Evolutionary conservation across 2,888 invertebrate species (phyloP).

Genomic region (Amiota minor): DNA sequence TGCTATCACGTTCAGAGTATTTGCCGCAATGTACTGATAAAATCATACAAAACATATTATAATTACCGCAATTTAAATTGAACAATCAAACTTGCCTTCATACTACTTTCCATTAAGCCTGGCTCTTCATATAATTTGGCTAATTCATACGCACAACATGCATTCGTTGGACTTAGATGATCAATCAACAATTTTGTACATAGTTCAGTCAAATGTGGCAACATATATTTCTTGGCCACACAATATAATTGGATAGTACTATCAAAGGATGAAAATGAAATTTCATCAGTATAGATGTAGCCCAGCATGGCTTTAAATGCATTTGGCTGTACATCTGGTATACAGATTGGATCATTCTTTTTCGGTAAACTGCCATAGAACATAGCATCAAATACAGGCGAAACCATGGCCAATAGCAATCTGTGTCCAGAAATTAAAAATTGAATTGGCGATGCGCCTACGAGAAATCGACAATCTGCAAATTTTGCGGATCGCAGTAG

Average conservation of each 20-base stretch:
- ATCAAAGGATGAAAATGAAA: slow-evolving; percentile 86
- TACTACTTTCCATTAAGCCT: slow-evolving; percentile 85
- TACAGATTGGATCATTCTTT: slow-evolving; percentile 83
- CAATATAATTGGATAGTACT: slow-evolving; percentile 91
- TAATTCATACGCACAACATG: slow-evolving; percentile 89
- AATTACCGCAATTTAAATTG: no score
- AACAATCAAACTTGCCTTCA: slow-evolving; percentile 76
- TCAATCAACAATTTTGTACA: slow-evolving; percentile 89
- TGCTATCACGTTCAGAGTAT: slow-evolving; percentile 83
- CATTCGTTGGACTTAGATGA: slow-evolving; percentile 79
- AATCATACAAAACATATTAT: neutral
- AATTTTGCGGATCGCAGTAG: slow-evolving; percentile 86
- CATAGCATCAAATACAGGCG: slow-evolving; percentile 92
- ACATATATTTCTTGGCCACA: slow-evolving; percentile 90
- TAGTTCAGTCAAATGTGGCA: slow-evolving; percentile 86
- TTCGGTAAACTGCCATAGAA: slow-evolving; percentile 89
- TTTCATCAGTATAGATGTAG: slow-evolving; percentile 88
- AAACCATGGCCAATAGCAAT: slow-evolving; percentile 87
- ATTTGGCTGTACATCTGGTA: slow-evolving; percentile 88
- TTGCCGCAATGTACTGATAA: slow-evolving; percentile 79
- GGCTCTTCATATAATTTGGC: slow-evolving; percentile 89
- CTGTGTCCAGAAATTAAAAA: slow-evolving; percentile 84
- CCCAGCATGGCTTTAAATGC: slow-evolving; percentile 87
- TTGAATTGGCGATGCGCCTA: slow-evolving; percentile 85
- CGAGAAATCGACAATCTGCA: slow-evolving; percentile 89